phyloP scores from a whole-genome alignment of 2,888 invertebrate genomes.

The Melanophora roralis region DNA sequence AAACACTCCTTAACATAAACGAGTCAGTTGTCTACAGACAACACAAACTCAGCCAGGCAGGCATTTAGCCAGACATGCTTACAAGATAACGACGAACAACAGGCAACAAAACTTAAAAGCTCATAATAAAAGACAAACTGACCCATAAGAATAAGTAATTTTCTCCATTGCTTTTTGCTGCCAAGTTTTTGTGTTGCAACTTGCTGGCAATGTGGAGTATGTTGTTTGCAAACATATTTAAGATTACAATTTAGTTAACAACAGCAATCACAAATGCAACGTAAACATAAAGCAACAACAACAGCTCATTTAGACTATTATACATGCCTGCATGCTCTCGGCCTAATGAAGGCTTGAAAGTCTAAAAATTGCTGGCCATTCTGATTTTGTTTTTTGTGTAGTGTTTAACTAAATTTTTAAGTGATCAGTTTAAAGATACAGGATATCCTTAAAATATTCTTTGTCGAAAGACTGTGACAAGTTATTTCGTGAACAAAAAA shows the following conservation, averaged over 20 bases:
- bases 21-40: constrained; percentile 14
- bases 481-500: neutral
- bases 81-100: constrained; percentile 32
- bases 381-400: constrained; percentile 15
- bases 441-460: constrained; percentile 42
- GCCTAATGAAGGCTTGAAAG: constrained; percentile 38
- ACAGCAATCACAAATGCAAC: constrained; percentile 19
- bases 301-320: constrained; percentile 25
- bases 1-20: constrained; percentile 47
- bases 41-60: constrained; percentile 11
- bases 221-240: constrained; percentile 58
- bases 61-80: constrained; percentile 38
- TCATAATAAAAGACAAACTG: constrained; percentile 22
- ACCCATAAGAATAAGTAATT: constrained; percentile 37
- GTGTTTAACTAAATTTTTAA: constrained; percentile 34
- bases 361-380: neutral
- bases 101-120: neutral
- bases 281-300: constrained; percentile 9
- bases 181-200: constrained; percentile 22
- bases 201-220: constrained; percentile 51
- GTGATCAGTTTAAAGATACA: constrained; percentile 44
- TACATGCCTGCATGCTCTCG: constrained; percentile 1
- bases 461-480: neutral
- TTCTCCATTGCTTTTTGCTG: constrained; percentile 8
- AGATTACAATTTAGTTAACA: constrained; percentile 46